Base-by-base conservation (phyloP, 2,888 invertebrate genomes). In the Microctonus aethiopoides region DNA sequence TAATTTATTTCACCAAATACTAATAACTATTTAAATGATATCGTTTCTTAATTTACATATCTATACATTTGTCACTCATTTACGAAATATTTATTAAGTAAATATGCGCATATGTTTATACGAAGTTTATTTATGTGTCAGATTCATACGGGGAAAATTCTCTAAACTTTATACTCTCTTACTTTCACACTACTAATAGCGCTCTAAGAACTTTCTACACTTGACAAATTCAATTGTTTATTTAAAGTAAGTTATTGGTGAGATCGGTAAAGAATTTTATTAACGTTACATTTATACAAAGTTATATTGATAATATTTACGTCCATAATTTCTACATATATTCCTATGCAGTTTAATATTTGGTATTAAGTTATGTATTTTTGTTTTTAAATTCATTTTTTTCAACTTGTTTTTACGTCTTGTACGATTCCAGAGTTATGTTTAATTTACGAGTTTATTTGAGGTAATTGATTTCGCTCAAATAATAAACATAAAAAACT, bases 381-480 rank as follows among this genome's bases (percentile, higher is more conserved):
- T 70, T 57, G 62, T 59, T 26, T 72, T 64, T 65, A 61, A 3
- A 13, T 70, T 70, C 69, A n/a, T 60, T 66, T 67, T 29, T 41
- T 29, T 7, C 3, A 29, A 7, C 7, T 34, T 59, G 6, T 63
- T 65, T 32, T 72, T 36, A 60, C 24, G 41, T 22, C 29, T 36
- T 59, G n/a, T 66, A 64, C 65, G 41, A 61, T 68, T 70, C 65
- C 29, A 56, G 52, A 64, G 51, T 70, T 59, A 39, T 13, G 41
- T 67, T 67, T 65, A 24, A 60, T 70, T 79, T 68, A 77, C 79
- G 75, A 78, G 81, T 83, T 83, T 81, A 82, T 81, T 81, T 82
- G 83, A 82, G 84, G 82, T 83, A 84, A 80, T 86, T 86, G 84
- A 86, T 86, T 86, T 81, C 80, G 84, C 85, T 83, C 86, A 85